Conservation (phyloP, 2,888 invertebrate species). For the Leptodirus hochenwartii region DNA sequence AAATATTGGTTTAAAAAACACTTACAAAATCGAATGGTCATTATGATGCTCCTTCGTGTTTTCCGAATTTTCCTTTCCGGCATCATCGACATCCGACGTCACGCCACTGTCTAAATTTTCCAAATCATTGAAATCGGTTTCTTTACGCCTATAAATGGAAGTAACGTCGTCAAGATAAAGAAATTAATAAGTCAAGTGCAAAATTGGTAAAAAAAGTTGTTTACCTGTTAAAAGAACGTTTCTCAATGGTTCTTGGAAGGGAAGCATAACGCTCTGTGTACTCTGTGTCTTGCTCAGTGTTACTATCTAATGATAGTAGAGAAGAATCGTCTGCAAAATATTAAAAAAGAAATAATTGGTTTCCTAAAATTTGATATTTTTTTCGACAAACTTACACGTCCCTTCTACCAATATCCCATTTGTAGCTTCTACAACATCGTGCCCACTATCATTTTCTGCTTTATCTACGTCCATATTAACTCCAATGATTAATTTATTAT, state of each 20-base stretch:
- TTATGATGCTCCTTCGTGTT: too few species aligned
- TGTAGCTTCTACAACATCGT: conserved; percentile 3
- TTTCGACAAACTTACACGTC: background rate
- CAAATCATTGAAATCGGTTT: conserved; percentile 9
- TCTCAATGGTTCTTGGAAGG: conserved; percentile 21
- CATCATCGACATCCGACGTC: conserved; percentile 13
- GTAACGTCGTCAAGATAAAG: conserved; percentile 6
- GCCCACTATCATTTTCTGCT: conserved; percentile 1
- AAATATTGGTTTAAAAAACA: too few species aligned
- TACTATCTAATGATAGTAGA: conserved; percentile 21
- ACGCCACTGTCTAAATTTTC: conserved; percentile 12
- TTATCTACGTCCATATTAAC: background rate
- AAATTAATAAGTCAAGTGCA: conserved; percentile 2
- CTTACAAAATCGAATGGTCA: too few species aligned
- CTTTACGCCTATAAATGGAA: background rate
- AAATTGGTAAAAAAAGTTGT: background rate
- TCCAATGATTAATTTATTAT: too few species aligned
- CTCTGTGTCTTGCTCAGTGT: conserved; percentile 38
- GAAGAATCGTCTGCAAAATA: conserved; percentile 20
- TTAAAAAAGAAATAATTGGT: too few species aligned
- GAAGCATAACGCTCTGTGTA: conserved; percentile 36
- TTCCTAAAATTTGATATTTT: background rate
- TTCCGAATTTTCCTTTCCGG: too few species aligned
- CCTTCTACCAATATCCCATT: background rate
- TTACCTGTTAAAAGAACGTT: conserved; percentile 8